These are phyloP conservation scores for Ictidomys tridecemlineatus DNA, from an alignment of 2,113 vertebrate species.

Conservation along the genomic window DNA sequence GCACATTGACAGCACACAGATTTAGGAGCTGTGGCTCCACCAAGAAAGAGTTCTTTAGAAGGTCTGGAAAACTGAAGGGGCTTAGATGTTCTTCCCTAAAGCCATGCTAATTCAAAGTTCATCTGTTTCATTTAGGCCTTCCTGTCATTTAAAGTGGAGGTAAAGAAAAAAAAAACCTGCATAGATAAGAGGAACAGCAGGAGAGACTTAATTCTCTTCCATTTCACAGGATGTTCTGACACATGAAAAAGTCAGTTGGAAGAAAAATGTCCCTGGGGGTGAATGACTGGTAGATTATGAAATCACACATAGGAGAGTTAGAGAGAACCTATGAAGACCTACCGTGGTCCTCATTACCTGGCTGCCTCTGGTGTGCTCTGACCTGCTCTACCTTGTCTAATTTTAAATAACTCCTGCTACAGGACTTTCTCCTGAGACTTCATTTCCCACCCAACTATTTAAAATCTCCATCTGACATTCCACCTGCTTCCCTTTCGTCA, in stretches of 20 bases:
- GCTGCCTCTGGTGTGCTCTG: conserved; percentile 63
- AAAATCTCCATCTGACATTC: conserved; percentile 63
- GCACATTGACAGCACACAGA: not conserved
- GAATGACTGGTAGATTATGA: conserved; percentile 66
- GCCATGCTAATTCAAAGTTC: conserved; percentile 68
- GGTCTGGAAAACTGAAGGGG: not conserved
- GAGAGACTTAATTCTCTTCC: conserved; percentile 64
- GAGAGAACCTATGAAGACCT: conserved; percentile 49
- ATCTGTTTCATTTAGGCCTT: conserved; percentile 56
- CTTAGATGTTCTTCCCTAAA: conserved; percentile 54
- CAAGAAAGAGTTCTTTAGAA: conserved; percentile 23
- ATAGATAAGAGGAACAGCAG: conserved; percentile 37
- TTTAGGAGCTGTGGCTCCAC: not conserved
- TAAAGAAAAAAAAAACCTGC: conserved; percentile 21
- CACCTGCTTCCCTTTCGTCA: conserved; percentile 54
- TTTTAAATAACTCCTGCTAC: conserved; percentile 66
- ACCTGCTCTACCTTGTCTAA: conserved; percentile 56
- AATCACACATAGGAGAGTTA: conserved; percentile 37
- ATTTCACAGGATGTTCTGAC: conserved; percentile 68
- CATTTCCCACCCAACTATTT: conserved; percentile 59
- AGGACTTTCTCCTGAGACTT: conserved; percentile 51
- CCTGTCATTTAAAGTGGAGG: conserved; percentile 51
- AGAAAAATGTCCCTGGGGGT: conserved; percentile 58
- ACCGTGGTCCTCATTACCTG: conserved; percentile 58
- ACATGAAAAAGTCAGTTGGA: conserved; percentile 63